These are phyloP conservation scores for Rhizomys pruinosus DNA, from an alignment of 2,113 vertebrate genomes.

Conservation along the genomic window DNA sequence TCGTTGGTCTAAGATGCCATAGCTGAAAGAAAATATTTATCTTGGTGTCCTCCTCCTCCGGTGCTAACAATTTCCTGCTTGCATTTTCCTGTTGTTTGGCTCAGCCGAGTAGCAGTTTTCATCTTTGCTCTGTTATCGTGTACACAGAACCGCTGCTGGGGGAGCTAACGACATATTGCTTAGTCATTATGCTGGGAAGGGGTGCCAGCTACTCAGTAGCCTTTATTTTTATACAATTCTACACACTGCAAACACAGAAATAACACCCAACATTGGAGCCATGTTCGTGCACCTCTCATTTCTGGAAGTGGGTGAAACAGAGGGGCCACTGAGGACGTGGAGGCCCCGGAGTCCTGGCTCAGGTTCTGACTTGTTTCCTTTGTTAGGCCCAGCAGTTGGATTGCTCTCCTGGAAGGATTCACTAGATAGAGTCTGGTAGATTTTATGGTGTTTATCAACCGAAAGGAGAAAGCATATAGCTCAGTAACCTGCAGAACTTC, in stretches of 20 bases:
- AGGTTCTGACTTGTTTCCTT: background rate
- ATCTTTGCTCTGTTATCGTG: conserved; percentile 76
- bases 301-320: background rate
- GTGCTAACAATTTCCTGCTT: conserved; percentile 67
- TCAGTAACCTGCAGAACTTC: conserved; percentile 21
- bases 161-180: conserved; percentile 72
- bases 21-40: conserved; percentile 73
- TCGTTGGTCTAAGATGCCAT: conserved; percentile 17
- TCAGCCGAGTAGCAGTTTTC: conserved; percentile 78
- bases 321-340: background rate
- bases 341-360: background rate
- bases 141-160: conserved; percentile 71
- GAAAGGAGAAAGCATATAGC: conserved; percentile 47
- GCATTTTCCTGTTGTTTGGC: conserved; percentile 78
- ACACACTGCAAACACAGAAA: conserved; percentile 13
- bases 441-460: conserved; percentile 49
- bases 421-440: conserved; percentile 24
- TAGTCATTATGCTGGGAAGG: conserved; percentile 80
- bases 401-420: conserved; percentile 50
- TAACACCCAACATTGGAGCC: background rate
- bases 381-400: background rate
- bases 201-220: conserved; percentile 77
- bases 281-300: background rate
- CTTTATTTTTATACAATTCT: conserved; percentile 68
- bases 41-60: conserved; percentile 70